phyloP scores from a whole-genome alignment of 2,888 invertebrate genomes.

The Camptogramma bilineatum region DNA sequence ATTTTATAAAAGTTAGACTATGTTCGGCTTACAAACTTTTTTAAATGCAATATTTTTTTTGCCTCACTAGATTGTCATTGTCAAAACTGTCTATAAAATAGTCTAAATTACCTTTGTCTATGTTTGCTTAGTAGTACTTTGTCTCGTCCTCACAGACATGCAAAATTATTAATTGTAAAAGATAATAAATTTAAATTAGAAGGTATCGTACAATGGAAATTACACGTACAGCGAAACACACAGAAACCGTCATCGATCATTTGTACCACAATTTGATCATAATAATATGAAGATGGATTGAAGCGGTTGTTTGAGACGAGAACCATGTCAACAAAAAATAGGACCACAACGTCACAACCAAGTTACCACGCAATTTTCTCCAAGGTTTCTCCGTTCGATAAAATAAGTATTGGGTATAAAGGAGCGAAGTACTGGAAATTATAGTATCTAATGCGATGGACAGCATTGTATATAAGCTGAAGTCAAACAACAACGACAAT shows the following conservation, averaged over 20 bases:
- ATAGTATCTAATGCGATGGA: too few species aligned
- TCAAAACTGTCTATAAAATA: too few species aligned
- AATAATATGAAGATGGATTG: constrained; percentile 54
- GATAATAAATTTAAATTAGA: constrained; percentile 47
- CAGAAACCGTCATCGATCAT: constrained; percentile 65
- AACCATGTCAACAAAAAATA: constrained; percentile 7
- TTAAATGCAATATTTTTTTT: too few species aligned
- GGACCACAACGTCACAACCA: neutral
- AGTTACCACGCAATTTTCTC: too few species aligned
- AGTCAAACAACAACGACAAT: too few species aligned
- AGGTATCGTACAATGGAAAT: constrained; percentile 67
- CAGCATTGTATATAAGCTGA: too few species aligned
- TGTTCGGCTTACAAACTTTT: too few species aligned
- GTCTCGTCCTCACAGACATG: neutral
- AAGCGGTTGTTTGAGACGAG: neutral
- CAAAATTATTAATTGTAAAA: constrained; percentile 16
- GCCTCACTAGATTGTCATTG: too few species aligned
- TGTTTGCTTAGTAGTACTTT: neutral
- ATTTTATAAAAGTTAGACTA: too few species aligned
- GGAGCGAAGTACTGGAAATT: too few species aligned
- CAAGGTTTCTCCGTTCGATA: neutral
- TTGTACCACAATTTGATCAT: constrained; percentile 68
- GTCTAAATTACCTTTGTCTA: neutral
- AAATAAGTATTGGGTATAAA: neutral
- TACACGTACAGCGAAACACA: constrained; percentile 61